Evolutionary conservation across 2,888 invertebrate species (phyloP), one percentile per base, ranked within the genome.

Genomic region (Salpingus planirostris): DNA sequence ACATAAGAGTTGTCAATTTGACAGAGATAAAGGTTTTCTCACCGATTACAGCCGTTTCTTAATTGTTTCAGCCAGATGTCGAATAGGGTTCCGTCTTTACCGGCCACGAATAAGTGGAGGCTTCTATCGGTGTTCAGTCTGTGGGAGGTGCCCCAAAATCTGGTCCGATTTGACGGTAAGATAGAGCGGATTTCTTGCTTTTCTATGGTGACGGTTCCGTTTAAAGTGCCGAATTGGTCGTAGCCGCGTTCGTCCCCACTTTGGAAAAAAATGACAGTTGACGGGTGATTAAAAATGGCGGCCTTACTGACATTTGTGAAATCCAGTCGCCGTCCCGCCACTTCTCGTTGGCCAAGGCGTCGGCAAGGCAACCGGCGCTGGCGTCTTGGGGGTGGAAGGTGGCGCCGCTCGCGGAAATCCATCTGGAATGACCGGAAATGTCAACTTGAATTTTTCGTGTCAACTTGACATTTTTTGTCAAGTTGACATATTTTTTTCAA

Each of bases 191-290:
- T 41, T 15, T 56, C 54, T 12, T 67, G 68, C 27, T 68, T 59
- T 34, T 64, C 69, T 1, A 69, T 59, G 30, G 64, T 66, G 33
- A 80, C 54, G 11, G 69, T 68, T 0, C 81, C 82, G 40, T 72
- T 67, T 11, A 77, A 50, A 1, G 68, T 64, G 3, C 82, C 82
- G 62, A 72, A 80, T 51, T 80, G 80, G 39, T 74, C 65, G 59
- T 73, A 77, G 27, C 76, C 74, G 2, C 62, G 26, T 27, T 52
- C 47, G 29, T 54, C 48, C 3, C 52, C 50, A 6, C 64, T 64
- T n/a, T n/a, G n/a, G n/a, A n/a, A n/a, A n/a, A n/a, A n/a, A n/a
- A n/a, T 11, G 5, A 14, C 15, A 25, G 13, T 3, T 25, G 7
- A 13, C 11, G 10, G 11, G 11, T 3, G 11, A 14, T n/a, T n/a